Base-by-base conservation (phyloP, 2,888 invertebrate species). In the Liopterus haemorrhoidalis region DNA sequence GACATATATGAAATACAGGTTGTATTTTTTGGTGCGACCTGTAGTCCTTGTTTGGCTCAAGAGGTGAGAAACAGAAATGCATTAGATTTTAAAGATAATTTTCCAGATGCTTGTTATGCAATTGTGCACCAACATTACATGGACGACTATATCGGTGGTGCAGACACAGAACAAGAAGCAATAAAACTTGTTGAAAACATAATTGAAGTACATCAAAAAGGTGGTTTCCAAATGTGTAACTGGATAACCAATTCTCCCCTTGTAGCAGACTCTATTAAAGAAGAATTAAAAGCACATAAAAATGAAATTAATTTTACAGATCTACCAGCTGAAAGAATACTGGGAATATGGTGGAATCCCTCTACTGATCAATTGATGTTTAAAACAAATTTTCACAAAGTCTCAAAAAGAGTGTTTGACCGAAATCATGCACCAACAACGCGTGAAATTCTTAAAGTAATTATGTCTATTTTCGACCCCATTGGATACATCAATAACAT, bases 221-320 rank as follows among this genome's bases (percentile, higher is more conserved):
- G 16, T 46, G 48, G 25, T 8, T 54, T 19, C 41, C 48, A 32
- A 49, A 54, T 40, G 6, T 19, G 48, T 31, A 52, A 50, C 31
- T 60, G 57, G 57, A 43, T 53, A 9, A 56, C 58, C 1, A 60
- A 59, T 22, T 42, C 48, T 3, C 35, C 18, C 18, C 9, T 19
- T 11, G 33, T 33, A 15, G 19, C 20, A 11, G 19, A 20, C n/a
- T 8, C 18, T n/a, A 18, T 33, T 19, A 20, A 33, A 19, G 9
- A 18, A 18, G 11, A 33, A 3, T 16, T 33, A 30, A 21, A 12
- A 32, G 19, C 11, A 32, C 18, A 16, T n/a, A 28, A 15, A 37
- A 19, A 18, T 30, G 11, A 37, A 30, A 36, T 36, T 35, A 19
- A 6, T 19, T 5, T 3, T 6, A 19, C 6, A 18, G 19, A 21